These are phyloP conservation scores for Drosophila saltans DNA, from an alignment of 1,140 invertebrate genomes.

Conservation along the genomic window DNA sequence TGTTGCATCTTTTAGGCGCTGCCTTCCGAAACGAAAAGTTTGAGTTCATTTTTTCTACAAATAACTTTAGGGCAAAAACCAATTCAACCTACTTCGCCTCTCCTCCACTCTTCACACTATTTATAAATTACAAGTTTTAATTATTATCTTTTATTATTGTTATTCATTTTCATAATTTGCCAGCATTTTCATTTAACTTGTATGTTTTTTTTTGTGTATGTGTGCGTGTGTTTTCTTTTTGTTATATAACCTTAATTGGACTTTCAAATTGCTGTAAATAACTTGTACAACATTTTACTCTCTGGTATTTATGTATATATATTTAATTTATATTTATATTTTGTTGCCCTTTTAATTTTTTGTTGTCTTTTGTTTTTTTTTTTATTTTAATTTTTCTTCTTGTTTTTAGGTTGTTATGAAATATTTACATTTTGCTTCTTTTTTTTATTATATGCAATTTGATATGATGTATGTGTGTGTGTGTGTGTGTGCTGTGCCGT, in stretches of 20 bases:
- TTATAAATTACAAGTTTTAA: conserved; percentile 7
- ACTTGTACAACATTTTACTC: not conserved
- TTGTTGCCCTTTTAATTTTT: not conserved
- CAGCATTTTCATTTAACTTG: conserved; percentile 46
- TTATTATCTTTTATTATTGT: conserved; percentile 13
- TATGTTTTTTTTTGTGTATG: not conserved
- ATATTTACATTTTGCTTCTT: conserved; percentile 14
- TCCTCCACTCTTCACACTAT: not conserved
- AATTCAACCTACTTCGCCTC: not conserved
- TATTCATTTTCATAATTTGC: conserved; percentile 49
- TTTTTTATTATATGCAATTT: conserved; percentile 17
- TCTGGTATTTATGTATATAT: conserved; percentile 21
- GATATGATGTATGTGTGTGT: not conserved
- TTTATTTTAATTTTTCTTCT: not conserved
- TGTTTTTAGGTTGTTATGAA: conserved; percentile 10
- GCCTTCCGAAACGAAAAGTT: no score
- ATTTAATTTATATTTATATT: not conserved
- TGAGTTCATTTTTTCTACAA: no score
- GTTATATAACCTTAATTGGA: conserved; percentile 44
- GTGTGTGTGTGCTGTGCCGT: not conserved
- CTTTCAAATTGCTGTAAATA: conserved; percentile 35
- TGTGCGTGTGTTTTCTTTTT: not conserved
- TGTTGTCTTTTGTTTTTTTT: conserved; percentile 6
- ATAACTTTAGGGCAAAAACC: no score
- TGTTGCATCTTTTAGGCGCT: conserved; percentile 17